These are phyloP conservation scores for Engraulis encrasicolus DNA, from an alignment of 2,113 vertebrate genomes.

Conservation along the genomic window DNA sequence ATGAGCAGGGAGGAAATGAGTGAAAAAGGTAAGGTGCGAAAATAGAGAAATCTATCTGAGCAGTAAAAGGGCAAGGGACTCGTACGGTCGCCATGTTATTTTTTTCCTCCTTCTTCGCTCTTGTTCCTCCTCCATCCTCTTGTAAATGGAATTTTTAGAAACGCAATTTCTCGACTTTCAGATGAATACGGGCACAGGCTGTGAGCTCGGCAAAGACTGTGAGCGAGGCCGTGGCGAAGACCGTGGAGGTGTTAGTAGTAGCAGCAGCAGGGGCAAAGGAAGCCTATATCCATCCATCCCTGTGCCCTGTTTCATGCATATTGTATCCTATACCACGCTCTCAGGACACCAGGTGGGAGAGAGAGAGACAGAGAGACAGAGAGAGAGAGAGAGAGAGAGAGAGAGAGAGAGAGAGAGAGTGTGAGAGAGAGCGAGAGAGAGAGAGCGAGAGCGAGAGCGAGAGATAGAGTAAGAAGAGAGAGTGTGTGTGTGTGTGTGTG, in stretches of 20 bases:
- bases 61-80: not conserved
- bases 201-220: not conserved
- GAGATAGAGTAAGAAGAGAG: no score
- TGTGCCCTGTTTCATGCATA: not conserved
- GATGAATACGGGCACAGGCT: not conserved
- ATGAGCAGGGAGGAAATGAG: no score
- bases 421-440: no score
- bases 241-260: not conserved
- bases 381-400: no score
- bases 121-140: not conserved
- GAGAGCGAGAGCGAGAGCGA: no score
- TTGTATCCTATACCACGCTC: not conserved
- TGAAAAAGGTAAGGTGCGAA: no score
- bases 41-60: not conserved
- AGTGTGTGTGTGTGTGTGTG: no score
- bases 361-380: no score
- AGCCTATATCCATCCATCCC: constrained; percentile 14
- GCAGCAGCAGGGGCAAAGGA: not conserved
- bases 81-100: no score
- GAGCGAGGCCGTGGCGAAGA: not conserved
- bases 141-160: constrained; percentile 19
- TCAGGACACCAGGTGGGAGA: no score
- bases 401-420: no score
- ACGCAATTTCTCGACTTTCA: not conserved
- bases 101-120: no score